Evolutionary conservation across 2,888 invertebrate genomes (phyloP).

Genomic region (Danaus chrysippus): DNA sequence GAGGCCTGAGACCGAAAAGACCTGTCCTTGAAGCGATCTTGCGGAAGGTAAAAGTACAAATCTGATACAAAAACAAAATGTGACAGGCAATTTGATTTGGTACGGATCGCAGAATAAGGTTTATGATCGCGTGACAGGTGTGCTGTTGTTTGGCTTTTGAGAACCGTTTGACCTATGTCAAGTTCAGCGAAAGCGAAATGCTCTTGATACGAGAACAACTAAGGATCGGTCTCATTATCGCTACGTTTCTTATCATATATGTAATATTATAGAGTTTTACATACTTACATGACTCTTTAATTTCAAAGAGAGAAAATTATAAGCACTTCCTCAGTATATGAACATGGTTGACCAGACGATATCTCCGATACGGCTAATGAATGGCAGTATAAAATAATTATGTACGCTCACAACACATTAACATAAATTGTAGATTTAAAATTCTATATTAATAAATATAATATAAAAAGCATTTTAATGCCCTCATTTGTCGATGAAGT

Average conservation of each 20-base stretch:
- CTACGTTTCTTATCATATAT: neutral
- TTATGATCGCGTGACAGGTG: constrained; percentile 44
- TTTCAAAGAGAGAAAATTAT: no score
- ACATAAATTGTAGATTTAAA: no score
- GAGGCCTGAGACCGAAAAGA: constrained; percentile 57
- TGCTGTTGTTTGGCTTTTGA: constrained; percentile 40
- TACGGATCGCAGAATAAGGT: constrained; percentile 31
- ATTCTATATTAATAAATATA: no score
- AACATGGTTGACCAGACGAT: no score
- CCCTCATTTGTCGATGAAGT: no score
- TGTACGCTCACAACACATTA: no score
- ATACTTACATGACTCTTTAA: neutral
- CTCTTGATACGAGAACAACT: constrained; percentile 17
- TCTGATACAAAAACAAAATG: constrained; percentile 34
- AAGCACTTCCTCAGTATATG: no score
- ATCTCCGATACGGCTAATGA: no score
- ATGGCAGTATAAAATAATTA: no score
- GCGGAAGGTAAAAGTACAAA: constrained; percentile 49
- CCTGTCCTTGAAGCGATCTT: constrained; percentile 61
- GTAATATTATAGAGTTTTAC: neutral
- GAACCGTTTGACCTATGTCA: constrained; percentile 54
- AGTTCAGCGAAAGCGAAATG: constrained; percentile 66
- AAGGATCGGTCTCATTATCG: neutral
- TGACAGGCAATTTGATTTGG: constrained; percentile 16
- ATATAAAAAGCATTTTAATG: no score